Evolutionary conservation across 1,140 invertebrate species (phyloP), one percentile per base, ranked within the genome.

Genomic region (Wasmannia auropunctata): DNA sequence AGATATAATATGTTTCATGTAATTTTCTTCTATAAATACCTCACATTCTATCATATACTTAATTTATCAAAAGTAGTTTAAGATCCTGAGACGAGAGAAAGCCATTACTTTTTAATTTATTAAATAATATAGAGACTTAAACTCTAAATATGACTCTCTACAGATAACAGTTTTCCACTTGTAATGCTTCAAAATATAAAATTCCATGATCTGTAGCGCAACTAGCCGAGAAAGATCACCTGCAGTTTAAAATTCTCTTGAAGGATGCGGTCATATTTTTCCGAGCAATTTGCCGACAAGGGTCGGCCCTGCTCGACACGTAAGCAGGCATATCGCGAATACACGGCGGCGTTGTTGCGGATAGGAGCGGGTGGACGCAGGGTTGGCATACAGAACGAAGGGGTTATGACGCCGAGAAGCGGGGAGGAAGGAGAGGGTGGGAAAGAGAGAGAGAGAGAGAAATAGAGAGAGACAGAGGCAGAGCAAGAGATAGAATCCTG

Each of bases 321-420:
- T 93, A 93, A 93, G 92, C 91, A 93, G 90, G 92, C 92, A 91
- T 94, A 94, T 93, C 92, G 93, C 91, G 90, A 93, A 90, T 91
- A 90, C 86, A 93, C 89, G 87, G 86, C 88, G 85, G 86, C 89
- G 91, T 91, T 92, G 92, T 93, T 91, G 91, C 87, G 89, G 89
- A 90, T 90, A 79, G 86, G 77, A 86, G 83, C 79, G 86, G 75
- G 87, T 88, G 90, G 88, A 88, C 86, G 83, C 65, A 85, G 80
- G 75, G 86, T 90, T 83, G 88, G 76, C 79, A 90, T 58, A 91
- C 85, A 88, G 90, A 81, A 85, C 86, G 90, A 87, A 88, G 76
- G 90, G 88, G 89, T 90, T 90, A 83, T 83, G 80, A 86, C 51
- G 34, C 77, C 56, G 54, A 58, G 79, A 84, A 86, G 70, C 56